Evolutionary conservation across 2,888 invertebrate species (phyloP).

Genomic region (Sminthurinus aureus): DNA sequence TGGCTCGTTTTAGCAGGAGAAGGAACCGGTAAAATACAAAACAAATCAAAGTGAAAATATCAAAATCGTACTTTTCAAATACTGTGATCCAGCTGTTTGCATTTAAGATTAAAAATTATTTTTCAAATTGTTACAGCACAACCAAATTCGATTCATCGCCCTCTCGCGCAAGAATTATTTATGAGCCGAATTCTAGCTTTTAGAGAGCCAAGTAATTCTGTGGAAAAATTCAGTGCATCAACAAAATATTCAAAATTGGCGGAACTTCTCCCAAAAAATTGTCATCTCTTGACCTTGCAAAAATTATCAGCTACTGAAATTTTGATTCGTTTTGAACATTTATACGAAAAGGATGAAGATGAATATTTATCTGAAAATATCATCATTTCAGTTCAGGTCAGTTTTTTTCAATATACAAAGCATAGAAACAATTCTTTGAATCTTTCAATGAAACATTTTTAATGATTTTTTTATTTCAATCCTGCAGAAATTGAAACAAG

Average conservation of each 20-base stretch:
- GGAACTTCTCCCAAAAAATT: conserved; percentile 70
- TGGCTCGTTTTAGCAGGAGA: conserved; percentile 56
- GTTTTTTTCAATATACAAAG: background rate
- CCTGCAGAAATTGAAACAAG: no score
- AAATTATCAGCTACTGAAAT: conserved; percentile 73
- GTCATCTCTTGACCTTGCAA: conserved; percentile 81
- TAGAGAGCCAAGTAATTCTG: background rate
- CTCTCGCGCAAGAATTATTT: conserved; percentile 52
- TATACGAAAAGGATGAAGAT: conserved; percentile 73
- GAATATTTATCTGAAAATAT: conserved; percentile 66
- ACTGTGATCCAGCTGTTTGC: background rate
- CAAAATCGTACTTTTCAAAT: background rate
- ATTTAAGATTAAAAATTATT: background rate
- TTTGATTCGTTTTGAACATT: conserved; percentile 79
- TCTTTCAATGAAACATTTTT: no score
- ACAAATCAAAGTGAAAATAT: background rate
- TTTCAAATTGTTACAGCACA: background rate
- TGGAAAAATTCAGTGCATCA: background rate
- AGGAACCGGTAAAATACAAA: conserved; percentile 47
- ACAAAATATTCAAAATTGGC: conserved; percentile 68
- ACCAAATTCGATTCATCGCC: conserved; percentile 50
- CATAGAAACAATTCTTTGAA: no score
- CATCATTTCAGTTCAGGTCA: conserved; percentile 36
- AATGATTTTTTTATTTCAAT: no score
- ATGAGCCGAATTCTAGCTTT: conserved; percentile 52